phyloP scores from a whole-genome alignment of 2,797 vertebrate genomes.

The Gymnoscopelus braueri region DNA sequence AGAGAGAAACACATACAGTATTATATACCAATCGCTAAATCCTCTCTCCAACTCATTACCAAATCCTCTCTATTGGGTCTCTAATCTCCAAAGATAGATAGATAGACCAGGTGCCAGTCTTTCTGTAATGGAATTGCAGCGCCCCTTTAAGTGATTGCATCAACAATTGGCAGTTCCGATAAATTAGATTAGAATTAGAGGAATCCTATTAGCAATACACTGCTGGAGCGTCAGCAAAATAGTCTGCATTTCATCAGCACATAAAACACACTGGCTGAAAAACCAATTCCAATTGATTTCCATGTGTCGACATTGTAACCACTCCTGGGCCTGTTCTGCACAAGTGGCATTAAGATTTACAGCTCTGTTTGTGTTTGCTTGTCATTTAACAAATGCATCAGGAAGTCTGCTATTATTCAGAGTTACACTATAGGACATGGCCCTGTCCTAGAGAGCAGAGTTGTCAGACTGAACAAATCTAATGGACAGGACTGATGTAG shows the following conservation, averaged over 20 bases:
- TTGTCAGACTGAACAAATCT: slow-evolving; percentile 43
- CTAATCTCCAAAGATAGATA: slow-evolving; percentile 70
- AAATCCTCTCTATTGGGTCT: slow-evolving; percentile 66
- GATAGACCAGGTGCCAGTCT: slow-evolving; percentile 64
- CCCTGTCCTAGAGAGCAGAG: slow-evolving; percentile 29
- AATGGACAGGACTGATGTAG: slow-evolving; percentile 4
- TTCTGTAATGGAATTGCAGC: slow-evolving; percentile 69
- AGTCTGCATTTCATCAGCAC: slow-evolving; percentile 2
- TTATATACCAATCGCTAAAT: slow-evolving; percentile 73
- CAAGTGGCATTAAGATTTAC: slow-evolving; percentile 10
- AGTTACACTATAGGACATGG: slow-evolving; percentile 7
- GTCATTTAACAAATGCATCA: slow-evolving; percentile 35
- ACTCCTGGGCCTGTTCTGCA: slow-evolving; percentile 10
- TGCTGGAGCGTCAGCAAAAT: slow-evolving; percentile 20
- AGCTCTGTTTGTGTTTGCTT: slow-evolving; percentile 34
- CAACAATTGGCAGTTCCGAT: slow-evolving; percentile 54
- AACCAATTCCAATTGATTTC: slow-evolving; percentile 12
- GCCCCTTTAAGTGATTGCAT: slow-evolving; percentile 64
- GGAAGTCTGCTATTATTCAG: slow-evolving; percentile 31
- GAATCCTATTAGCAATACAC: slow-evolving; percentile 31
- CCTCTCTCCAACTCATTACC: slow-evolving; percentile 72
- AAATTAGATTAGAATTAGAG: slow-evolving; percentile 52
- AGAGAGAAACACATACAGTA: slow-evolving; percentile 48
- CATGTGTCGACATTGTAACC: background rate
- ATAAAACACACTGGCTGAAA: slow-evolving; percentile 6